Evolutionary conservation across 2,888 invertebrate genomes (phyloP), one percentile per base, ranked within the genome.

Genomic region (Bombyx huttoni): DNA sequence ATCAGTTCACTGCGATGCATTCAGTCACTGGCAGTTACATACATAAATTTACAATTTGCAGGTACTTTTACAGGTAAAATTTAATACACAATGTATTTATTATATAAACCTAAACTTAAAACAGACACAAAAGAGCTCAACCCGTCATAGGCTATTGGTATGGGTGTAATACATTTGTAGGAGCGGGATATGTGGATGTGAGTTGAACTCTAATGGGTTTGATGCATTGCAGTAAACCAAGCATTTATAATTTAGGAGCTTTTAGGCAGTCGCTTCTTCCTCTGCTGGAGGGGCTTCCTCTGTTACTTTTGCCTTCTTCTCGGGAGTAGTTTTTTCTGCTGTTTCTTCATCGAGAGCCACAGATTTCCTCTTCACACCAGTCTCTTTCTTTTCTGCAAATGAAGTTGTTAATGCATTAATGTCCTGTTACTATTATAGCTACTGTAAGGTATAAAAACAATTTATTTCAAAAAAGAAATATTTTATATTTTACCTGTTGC

Each of bases 331-430:
- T 61, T 91, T 92, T 58, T 92, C 92, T 9, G 82, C 80, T 9
- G 83, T 81, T 49, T 90, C 91, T 51, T 88, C 91, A 47, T 85
- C 85, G 57, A 88, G 86, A 5, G 82, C 89, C 10, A 90, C 89
- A 52, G 93, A 93, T 91, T 93, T 93, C 90, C 93, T 92, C 81
- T 93, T 93, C 73, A 91, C 90, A 60, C 90, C 89, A 52, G 89
- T 79, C 54, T 87, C 89, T 69, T 83, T 84, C 70, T 80, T 81
- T 69, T 87, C 86, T 85, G 81, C 62, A 82, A 84, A 52, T 49
- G n/a, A 54, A 55, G 6, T 8, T 34, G 24, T 47, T 35, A 33
- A 8, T 49, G n/a, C 40, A 46, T 48, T 49, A 14, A 50, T 46
- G 9, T 33, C n/a, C 24, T 46, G 13, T 45, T 10, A 13, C 8